Evolutionary conservation across 2,797 vertebrate genomes (phyloP).

Genomic region (Microctenopoma stevenorrisi): DNA sequence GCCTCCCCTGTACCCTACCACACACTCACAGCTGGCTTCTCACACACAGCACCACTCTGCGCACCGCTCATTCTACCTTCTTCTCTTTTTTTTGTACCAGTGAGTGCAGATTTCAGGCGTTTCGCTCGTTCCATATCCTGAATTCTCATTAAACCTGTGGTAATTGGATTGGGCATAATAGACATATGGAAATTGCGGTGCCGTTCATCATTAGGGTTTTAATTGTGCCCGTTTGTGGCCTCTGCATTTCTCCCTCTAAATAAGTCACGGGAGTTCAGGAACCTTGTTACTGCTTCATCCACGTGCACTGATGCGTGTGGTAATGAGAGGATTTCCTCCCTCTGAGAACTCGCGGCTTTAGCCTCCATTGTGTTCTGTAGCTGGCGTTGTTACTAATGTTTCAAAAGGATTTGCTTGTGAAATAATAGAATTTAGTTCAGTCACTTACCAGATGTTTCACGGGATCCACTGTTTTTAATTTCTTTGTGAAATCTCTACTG

Average conservation of each 20-base stretch:
- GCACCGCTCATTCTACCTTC: constrained; percentile 31
- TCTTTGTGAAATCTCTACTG: too few species aligned
- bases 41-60: constrained; percentile 44
- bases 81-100: constrained; percentile 25
- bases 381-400: background rate
- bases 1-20: constrained; percentile 42
- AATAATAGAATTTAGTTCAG: background rate
- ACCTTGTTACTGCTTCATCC: constrained; percentile 55
- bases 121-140: constrained; percentile 71
- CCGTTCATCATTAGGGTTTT: constrained; percentile 86
- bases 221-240: constrained; percentile 77
- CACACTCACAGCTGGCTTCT: constrained; percentile 60
- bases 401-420: background rate
- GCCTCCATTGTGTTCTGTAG: constrained; percentile 21
- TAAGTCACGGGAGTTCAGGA: constrained; percentile 67
- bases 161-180: constrained; percentile 82
- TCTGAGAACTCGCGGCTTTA: constrained; percentile 5
- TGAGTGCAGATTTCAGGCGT: constrained; percentile 66
- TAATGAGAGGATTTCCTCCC: constrained; percentile 45
- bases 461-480: too few species aligned
- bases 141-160: constrained; percentile 80
- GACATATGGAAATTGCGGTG: constrained; percentile 86
- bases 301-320: constrained; percentile 16
- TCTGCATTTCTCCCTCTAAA: constrained; percentile 65
- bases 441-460: background rate